Conservation (phyloP, 2,113 vertebrate species). For the Aphyosemion australe region DNA sequence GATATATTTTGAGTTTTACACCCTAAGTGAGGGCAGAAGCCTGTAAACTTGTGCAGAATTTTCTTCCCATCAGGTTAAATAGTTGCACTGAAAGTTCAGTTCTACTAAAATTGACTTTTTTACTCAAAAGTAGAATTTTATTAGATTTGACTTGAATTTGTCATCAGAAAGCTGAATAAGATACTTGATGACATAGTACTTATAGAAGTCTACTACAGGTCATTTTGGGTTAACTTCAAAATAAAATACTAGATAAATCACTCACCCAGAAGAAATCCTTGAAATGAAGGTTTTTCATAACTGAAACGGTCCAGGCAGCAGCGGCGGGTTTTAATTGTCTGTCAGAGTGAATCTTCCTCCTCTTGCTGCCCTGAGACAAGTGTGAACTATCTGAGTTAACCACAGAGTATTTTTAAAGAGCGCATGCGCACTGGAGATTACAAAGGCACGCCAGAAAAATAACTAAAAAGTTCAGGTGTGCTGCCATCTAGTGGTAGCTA, state of each 20-base stretch:
- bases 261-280: constrained; percentile 92
- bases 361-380: too few relatives aligned
- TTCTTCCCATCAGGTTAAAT: too few relatives aligned
- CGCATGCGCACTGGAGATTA: constrained; percentile 28
- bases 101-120: too few relatives aligned
- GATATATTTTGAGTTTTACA: constrained; percentile 38
- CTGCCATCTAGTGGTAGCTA: constrained; percentile 41
- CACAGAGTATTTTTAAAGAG: neutral
- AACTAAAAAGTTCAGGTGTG: neutral
- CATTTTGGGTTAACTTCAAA: neutral
- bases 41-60: constrained; percentile 27
- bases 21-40: constrained; percentile 13
- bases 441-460: too few relatives aligned
- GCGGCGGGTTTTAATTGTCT: neutral
- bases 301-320: neutral
- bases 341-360: neutral
- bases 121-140: too few relatives aligned
- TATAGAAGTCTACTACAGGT: neutral
- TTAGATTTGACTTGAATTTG: too few relatives aligned
- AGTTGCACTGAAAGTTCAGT: too few relatives aligned
- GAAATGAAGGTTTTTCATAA: constrained; percentile 85
- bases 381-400: neutral
- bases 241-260: neutral
- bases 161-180: too few relatives aligned
- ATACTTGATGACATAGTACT: neutral